Conservation (phyloP, 2,797 vertebrate species). For the Gila robusta region DNA sequence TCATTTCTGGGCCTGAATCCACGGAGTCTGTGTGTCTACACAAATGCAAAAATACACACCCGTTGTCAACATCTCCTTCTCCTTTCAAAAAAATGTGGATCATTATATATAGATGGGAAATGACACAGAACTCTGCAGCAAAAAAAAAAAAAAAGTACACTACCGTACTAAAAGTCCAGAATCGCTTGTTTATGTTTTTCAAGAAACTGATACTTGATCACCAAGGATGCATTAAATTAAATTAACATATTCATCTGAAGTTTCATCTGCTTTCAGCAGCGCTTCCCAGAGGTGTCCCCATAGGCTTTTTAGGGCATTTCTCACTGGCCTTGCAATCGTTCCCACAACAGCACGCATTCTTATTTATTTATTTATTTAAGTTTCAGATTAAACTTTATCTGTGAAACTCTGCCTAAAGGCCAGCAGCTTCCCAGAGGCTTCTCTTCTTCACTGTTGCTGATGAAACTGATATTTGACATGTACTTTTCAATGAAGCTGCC, state of each 20-base stretch:
- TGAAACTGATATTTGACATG: conserved; percentile 38
- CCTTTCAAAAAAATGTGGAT: not conserved
- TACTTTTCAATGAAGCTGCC: conserved; percentile 20
- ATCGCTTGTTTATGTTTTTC: not conserved
- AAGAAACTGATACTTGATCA: not conserved
- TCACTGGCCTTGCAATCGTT: not conserved
- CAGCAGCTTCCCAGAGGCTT: conserved; percentile 14
- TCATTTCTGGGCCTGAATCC: conserved; percentile 8
- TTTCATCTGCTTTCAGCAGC: not conserved
- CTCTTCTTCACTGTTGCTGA: conserved; percentile 12
- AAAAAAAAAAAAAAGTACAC: not conserved
- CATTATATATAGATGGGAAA: not conserved
- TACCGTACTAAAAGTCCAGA: not conserved
- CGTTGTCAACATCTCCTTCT: not conserved
- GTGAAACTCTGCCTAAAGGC: conserved; percentile 10
- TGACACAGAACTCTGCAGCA: not conserved
- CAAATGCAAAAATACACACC: conserved; percentile 1
- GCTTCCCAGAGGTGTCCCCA: not conserved
- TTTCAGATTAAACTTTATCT: conserved; percentile 13
- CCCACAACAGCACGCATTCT: not conserved
- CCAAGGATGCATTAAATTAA: not conserved
- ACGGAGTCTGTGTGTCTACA: not conserved
- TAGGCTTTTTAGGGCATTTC: not conserved
- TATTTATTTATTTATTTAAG: conserved; percentile 14
- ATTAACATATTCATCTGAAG: not conserved